Evolutionary conservation across 2,797 vertebrate genomes (phyloP).

Genomic region (Morus bassanus): DNA sequence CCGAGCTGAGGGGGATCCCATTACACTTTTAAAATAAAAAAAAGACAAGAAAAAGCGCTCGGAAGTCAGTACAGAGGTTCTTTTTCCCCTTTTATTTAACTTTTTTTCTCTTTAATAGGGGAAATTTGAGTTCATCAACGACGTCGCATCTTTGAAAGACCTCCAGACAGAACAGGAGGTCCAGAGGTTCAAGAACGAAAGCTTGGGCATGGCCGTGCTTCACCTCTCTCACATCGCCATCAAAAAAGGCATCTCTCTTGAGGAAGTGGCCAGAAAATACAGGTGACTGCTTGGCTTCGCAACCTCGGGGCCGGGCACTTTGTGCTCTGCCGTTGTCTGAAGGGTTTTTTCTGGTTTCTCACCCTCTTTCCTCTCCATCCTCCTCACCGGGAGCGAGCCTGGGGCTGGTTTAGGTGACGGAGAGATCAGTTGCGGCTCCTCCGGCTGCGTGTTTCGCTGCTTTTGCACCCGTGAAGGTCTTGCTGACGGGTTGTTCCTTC

Average conservation of each 20-base stretch:
- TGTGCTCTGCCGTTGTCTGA: neutral
- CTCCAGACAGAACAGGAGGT: constrained; percentile 77
- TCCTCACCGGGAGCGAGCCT: neutral
- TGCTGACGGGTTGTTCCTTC: neutral
- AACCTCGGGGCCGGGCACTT: too few relatives aligned
- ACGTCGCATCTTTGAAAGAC: constrained; percentile 78
- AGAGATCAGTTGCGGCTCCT: neutral
- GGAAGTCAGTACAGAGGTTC: fast-evolving
- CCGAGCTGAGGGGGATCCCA: neutral
- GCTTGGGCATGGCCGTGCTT: constrained; percentile 92
- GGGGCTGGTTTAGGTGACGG: neutral
- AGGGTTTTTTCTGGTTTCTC: neutral
- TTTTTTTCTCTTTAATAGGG: constrained; percentile 69
- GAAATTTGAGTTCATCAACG: constrained; percentile 90
- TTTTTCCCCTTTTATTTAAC: fast-evolving
- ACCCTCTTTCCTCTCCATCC: neutral
- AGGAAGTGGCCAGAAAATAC: constrained; percentile 82
- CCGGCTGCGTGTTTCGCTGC: fast-evolving
- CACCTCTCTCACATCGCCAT: constrained; percentile 87
- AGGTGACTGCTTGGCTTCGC: constrained; percentile 68
- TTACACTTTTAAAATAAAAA: neutral
- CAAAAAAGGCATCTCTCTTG: constrained; percentile 72
- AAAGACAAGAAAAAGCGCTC: neutral
- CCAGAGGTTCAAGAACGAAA: constrained; percentile 88
- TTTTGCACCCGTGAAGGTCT: fast-evolving